Percentiles rank a stretch among this genome's conserved stretches.
Conservation (phyloP, 2,113 vertebrate genomes). For the Oceanodroma tethys region DNA sequence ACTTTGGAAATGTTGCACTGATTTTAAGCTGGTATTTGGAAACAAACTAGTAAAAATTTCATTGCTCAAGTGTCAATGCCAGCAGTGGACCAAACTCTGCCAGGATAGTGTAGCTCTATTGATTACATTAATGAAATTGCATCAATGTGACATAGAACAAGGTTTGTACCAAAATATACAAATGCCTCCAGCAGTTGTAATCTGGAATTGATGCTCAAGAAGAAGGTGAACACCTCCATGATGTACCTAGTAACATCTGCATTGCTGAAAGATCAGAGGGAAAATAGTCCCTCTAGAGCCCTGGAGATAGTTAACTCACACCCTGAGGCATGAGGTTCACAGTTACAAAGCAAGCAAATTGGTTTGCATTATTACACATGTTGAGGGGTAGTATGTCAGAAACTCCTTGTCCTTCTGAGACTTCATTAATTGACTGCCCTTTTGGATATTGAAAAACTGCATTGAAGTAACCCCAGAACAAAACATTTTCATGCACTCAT, state of each 20-base stretch:
- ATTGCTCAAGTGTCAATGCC: background rate
- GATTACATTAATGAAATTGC: background rate
- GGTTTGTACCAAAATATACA: background rate
- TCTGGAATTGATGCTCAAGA: background rate
- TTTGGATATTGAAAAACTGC: background rate
- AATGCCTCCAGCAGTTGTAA: background rate
- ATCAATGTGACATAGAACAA: background rate
- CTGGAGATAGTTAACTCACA: background rate
- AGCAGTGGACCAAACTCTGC: background rate
- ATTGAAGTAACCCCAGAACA: background rate
- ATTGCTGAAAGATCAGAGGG: background rate
- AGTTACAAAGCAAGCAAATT: background rate
- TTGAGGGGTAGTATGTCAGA: background rate
- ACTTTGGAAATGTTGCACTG: background rate
- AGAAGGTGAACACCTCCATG: background rate
- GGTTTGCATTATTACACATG: background rate
- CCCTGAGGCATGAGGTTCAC: background rate
- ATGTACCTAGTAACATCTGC: background rate
- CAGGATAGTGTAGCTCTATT: background rate
- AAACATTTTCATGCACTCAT: accelerated
- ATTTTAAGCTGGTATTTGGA: background rate
- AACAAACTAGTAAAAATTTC: background rate
- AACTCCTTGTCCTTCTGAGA: background rate
- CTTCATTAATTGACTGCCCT: background rate
- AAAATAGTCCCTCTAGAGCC: background rate